Evolutionary conservation across 2,888 invertebrate species (phyloP), one percentile per base, ranked within the genome.

Genomic region (Capitulum mitella): DNA sequence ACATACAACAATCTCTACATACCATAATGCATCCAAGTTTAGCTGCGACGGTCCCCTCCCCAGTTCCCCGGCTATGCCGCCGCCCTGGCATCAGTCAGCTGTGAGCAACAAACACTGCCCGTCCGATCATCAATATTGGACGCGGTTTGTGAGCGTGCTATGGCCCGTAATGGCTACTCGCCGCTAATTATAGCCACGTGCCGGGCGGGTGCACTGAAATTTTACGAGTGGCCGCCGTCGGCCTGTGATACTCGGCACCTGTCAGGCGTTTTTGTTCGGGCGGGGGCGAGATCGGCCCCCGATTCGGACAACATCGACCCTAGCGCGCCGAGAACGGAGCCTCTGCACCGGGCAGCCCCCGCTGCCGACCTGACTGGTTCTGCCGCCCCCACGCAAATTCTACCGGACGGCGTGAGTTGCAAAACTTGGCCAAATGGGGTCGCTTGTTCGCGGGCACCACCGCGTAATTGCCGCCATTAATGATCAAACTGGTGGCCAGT

Each of bases 401-500:
- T n/a, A n/a, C n/a, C 19, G 32, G 34, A 26, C 26, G 26, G 26
- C 70, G 70, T 70, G 40, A 70, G 40, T 70, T 37, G 70, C 40
- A 37, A 19, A 70, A 70, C 70, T 70, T 37, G 70, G 14, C 70
- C 40, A 40, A 34, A 34, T 34, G 34, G 34, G 16, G 34, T 3
- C 61, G 61, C 16, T 58, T 29, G 58, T 58, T 29, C 10, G 58
- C 58, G 58, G 10, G 10, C 58, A 10, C 8, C 58, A 29, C n/a
- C 58, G 70, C 70, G 26, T 70, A 70, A 70, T 70, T 16, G 70
- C 26, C 40, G n/a, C 26, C 70, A 40, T 70, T 70, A 70, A 70
- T 70, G 70, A 70, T 40, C 58, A 12, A n/a, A n/a, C 48, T 3
- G 16, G 48, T 16, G 48, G 48, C n/a, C n/a, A n/a, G n/a, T n/a